Evolutionary conservation across 1,140 invertebrate species (phyloP), one percentile per base, ranked within the genome.

Genomic region (Schlechtendalia chinensis): DNA sequence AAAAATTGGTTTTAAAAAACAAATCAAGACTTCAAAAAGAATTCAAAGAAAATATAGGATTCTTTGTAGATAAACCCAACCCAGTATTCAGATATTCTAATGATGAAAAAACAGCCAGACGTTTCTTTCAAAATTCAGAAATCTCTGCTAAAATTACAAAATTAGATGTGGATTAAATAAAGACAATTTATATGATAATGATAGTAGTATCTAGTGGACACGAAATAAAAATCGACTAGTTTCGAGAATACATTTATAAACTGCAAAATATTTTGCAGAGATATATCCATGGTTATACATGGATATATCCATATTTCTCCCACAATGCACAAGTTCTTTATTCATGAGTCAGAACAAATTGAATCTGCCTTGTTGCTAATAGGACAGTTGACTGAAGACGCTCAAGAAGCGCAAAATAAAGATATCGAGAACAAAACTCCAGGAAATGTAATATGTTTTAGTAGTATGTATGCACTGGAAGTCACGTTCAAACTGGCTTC

Each of bases 41-140:
- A 22, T 80, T 80, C 14, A 22, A 50, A 29, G 59, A 63, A 4
- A 54, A 83, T 75, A 39, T 82, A 59, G 54, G 81, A 16, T 63
- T 83, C 14, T 11, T 83, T 56, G 61, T 84, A 1, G 83, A 84
- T 82, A 50, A 75, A 56, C 79, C 77, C 10, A 84, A 83, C 80
- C 81, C 54, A 17, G 83, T 83, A 24, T 83, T 81, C 81, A 84
- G 85, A 45, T 83, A 82, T 19, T 84, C 84, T 8, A 86, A 86
- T 81, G 84, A 85, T 82, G 85, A 84, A 11, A 86, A 86, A 82
- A 85, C 85, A n/a, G 83, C n/a, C n/a, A n/a, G n/a, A n/a, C n/a
- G n/a, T n/a, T n/a, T n/a, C n/a, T n/a, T n/a, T n/a, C n/a, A n/a
- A n/a, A n/a, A n/a, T n/a, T n/a, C n/a, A n/a, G n/a, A n/a, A n/a